Conservation (phyloP, 1,140 invertebrate species). For the Xylocopa sonorina region DNA sequence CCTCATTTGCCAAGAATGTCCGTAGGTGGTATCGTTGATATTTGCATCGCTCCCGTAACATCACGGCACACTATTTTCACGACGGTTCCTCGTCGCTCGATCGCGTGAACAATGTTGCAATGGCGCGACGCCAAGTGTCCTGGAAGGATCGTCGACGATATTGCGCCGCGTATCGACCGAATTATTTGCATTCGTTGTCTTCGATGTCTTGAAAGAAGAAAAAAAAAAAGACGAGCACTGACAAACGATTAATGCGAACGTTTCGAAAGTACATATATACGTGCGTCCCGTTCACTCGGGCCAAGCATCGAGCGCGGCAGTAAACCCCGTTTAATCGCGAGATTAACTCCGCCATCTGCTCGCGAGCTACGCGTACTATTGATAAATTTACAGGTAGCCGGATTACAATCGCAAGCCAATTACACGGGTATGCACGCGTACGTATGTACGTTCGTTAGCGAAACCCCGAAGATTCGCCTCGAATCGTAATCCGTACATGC, state of each 20-base stretch:
- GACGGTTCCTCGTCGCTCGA: background rate
- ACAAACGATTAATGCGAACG: conserved; percentile 1
- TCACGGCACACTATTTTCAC: conserved; percentile 6
- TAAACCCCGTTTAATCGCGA: background rate
- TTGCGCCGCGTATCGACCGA: background rate
- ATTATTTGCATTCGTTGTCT: background rate
- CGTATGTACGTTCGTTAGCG: too few relatives aligned
- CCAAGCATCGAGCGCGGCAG: background rate
- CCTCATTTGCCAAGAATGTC: conserved; percentile 31
- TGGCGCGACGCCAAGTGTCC: background rate
- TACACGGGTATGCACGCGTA: background rate
- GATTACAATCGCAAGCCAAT: conserved; percentile 2
- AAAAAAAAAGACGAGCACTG: background rate
- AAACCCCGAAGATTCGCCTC: background rate
- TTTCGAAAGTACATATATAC: background rate
- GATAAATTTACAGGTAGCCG: conserved; percentile 15
- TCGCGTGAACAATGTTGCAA: background rate
- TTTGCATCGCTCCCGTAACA: conserved; percentile 29
- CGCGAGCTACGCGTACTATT: background rate
- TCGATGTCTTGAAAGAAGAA: background rate
- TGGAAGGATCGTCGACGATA: too few relatives aligned
- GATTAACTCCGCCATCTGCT: background rate
- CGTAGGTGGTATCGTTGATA: conserved; percentile 32
- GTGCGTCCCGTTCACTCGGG: background rate
- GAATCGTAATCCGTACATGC: background rate